These are phyloP conservation scores for Cinclus mexicanus DNA, from an alignment of 2,113 vertebrate genomes.

Conservation along the genomic window DNA sequence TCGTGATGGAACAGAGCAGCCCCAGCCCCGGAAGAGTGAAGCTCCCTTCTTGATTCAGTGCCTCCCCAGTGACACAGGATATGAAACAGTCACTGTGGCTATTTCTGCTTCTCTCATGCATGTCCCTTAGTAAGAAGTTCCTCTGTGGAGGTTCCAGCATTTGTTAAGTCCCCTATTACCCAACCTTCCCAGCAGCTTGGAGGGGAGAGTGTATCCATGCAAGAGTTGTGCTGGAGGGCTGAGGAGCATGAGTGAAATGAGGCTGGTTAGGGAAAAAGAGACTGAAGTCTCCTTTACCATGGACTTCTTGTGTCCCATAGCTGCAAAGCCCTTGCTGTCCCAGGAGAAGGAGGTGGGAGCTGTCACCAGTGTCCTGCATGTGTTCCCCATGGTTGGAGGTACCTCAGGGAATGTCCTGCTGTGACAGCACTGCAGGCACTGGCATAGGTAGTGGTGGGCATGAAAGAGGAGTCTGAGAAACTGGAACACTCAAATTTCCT, in stretches of 20 bases:
- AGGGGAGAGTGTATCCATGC: not conserved
- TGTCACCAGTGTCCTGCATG: not conserved
- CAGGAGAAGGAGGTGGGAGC: not conserved
- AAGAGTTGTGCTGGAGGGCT: not conserved
- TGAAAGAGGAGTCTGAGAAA: not conserved
- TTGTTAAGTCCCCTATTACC: not conserved
- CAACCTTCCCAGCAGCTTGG: not conserved
- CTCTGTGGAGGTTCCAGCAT: constrained; percentile 8
- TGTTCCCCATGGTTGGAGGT: not conserved
- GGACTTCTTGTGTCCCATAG: not conserved
- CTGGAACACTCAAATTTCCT: not conserved
- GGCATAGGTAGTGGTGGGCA: not conserved
- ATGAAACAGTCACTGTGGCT: not conserved
- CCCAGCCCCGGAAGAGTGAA: not conserved
- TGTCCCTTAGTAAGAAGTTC: constrained; percentile 26
- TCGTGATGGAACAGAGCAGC: not conserved
- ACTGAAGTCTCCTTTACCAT: not conserved
- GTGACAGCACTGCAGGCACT: not conserved
- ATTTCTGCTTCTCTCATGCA: not conserved
- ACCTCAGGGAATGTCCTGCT: not conserved
- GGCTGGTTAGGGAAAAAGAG: not conserved
- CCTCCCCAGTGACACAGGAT: constrained; percentile 29
- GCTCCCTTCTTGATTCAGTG: not conserved
- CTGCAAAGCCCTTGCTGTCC: not conserved
- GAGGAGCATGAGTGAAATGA: not conserved